Evolutionary conservation across 2,888 invertebrate genomes (phyloP), one percentile per base, ranked within the genome.

Genomic region (Lutraria lutraria): DNA sequence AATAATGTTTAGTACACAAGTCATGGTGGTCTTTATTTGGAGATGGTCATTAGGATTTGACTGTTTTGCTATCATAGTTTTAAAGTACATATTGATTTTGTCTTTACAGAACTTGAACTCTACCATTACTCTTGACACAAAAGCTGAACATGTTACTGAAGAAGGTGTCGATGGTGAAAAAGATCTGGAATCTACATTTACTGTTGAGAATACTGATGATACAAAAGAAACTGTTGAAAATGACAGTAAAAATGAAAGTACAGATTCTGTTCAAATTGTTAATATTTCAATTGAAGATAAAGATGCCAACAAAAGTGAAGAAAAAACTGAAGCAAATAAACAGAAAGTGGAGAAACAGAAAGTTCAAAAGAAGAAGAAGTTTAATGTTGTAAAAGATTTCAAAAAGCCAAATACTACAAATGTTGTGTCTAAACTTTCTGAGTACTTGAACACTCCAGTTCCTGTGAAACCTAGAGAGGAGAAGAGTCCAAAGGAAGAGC

Each of bases 361-460:
- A 89, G 81, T 88, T 29, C 89, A 87, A 16, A 92, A 92, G 80
- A 88, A 90, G 60, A 92, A 91, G 86, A 91, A 89, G 79, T 91
- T 91, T 72, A 90, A 90, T 89, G 91, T 90, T 0, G 90, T 89
- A 19, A 90, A 92, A 60, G 94, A 94, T 63, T 94, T 94, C 82
- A 95, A 95, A 89, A 95, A 95, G 89, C 95, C 95, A 15, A 94
- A 95, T 80, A 92, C 93, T 16, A 92, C 93, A 16, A 94, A 94
- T 80, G 95, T 95, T 15, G 92, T 93, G 4, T 95, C 95, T 34
- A 92, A 93, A 52, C 89, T 95, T 76, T 94, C 95, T 13, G 95
- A 95, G 87, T 95, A 95, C 86, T 94, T 95, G 34, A 95, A 95
- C 54, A 88, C 94, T 0, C 94, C 95, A n/a, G 86, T 93, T 1